Evolutionary conservation across 2,797 vertebrate genomes (phyloP).

Genomic region (Phoeniculus purpureus): DNA sequence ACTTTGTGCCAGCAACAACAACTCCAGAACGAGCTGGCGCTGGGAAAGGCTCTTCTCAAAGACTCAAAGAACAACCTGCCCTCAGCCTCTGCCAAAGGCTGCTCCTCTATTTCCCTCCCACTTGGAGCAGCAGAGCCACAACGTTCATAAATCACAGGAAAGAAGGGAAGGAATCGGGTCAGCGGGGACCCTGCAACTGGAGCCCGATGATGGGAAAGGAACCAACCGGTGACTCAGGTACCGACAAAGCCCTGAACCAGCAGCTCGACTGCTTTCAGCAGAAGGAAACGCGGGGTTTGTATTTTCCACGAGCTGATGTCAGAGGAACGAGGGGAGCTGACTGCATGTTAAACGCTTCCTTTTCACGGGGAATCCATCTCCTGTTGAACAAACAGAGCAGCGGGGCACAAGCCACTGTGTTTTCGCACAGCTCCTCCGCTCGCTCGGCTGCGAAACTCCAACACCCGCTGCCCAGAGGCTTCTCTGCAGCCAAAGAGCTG

Average conservation of each 20-base stretch:
- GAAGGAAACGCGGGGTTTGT: neutral
- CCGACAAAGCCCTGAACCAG: neutral
- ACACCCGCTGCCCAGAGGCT: neutral
- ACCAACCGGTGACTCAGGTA: neutral
- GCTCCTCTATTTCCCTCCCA: fast-evolving
- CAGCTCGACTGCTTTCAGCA: neutral
- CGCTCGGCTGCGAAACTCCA: neutral
- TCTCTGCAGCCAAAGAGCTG: neutral
- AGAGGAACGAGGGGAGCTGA: neutral
- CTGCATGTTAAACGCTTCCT: neutral
- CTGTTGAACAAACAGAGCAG: neutral
- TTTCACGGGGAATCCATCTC: fast-evolving
- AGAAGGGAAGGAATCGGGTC: neutral
- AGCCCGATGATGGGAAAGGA: neutral
- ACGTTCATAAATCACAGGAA: neutral
- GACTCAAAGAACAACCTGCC: neutral
- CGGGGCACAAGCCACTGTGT: neutral
- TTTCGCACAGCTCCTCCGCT: neutral
- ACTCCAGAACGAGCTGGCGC: neutral
- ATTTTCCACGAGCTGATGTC: neutral
- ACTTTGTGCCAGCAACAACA: neutral
- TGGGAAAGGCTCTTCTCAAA: neutral
- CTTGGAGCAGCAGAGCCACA: neutral
- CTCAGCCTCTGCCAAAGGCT: neutral
- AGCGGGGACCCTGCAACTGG: neutral